Conservation (phyloP, 53 echinoderm and acorn worm genomes). For the Temnopleurus reevesii region DNA sequence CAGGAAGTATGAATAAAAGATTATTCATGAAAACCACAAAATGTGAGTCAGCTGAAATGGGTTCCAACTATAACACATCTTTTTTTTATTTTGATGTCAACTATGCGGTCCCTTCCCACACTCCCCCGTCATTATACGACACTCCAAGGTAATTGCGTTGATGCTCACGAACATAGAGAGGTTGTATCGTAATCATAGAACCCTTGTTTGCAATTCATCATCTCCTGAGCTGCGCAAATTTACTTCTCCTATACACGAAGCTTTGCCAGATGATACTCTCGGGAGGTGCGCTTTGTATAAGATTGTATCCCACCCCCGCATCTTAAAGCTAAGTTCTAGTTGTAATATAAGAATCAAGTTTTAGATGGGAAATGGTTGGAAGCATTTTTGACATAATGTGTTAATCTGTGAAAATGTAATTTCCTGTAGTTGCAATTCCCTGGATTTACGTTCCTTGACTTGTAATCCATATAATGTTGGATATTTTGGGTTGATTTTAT, state of each 20-base stretch:
- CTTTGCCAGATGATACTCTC: not conserved
- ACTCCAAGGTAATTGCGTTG: conserved; percentile 16
- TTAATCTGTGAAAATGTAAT: not conserved
- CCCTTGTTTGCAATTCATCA: conserved; percentile 26
- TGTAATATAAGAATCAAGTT: too few species aligned
- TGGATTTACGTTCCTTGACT: too few species aligned
- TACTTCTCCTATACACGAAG: not conserved
- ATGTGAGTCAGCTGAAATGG: too few species aligned
- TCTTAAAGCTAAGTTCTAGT: not conserved
- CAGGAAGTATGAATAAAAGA: too few species aligned
- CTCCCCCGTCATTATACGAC: not conserved
- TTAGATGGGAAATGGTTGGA: too few species aligned
- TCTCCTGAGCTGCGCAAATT: not conserved
- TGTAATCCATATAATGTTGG: too few species aligned
- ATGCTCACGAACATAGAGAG: not conserved
- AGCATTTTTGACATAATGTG: not conserved
- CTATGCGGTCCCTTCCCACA: not conserved
- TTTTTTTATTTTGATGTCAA: too few species aligned
- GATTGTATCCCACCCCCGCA: not conserved
- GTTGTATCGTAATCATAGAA: not conserved
- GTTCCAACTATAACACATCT: too few species aligned
- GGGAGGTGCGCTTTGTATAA: not conserved
- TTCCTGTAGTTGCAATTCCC: not conserved
- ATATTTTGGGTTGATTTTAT: too few species aligned
- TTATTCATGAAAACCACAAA: too few species aligned